Base-by-base conservation (phyloP, 2,113 vertebrate species). In the Bucco capensis region DNA sequence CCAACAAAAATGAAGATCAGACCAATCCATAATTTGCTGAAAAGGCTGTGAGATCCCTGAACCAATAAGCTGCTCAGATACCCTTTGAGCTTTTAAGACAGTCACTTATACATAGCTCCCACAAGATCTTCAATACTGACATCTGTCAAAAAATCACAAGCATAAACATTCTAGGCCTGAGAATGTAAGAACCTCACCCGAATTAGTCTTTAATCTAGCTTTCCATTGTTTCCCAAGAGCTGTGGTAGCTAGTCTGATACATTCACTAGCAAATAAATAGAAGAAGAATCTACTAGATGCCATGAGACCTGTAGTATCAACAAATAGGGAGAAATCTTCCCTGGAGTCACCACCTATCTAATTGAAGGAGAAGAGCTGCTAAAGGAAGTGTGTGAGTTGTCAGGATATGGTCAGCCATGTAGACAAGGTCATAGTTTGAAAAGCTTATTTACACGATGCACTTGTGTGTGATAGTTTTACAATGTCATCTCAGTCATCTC, bases 271-370 rank as follows among this genome's bases (percentile, higher is more conserved):
- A 91, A 42, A 62, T 53, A 90, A 92, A 93, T 17, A 90, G 94
- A 92, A 92, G 86, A 77, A 92, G 86, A 60, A 73, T 51, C 58
- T 74, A 71, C 56, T 54, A 76, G 67, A 90, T 90, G 60, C 85
- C 80, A 90, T 92, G 92, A 96, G 93, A 87, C 95, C 96, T 96
- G 47, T 37, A 89, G 71, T 70, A 93, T 83, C 90, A 95, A 77
- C 6, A 25, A 90, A 89, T 92, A 86, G 85, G 78, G 35, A 23
- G 8, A 42, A 58, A 58, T 57, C 28, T 22, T 22, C 33, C 62
- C 88, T 74, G 81, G 96, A 95, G 86, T 96, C 91, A 89, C 79
- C 92, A n/a, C n/a, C n/a, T 81, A 77, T 71, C 87, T 87, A 85
- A 94, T 94, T 62, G 42, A 62, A 92, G 71, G 51, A 95, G 76